These are phyloP conservation scores for Varanus komodoensis DNA, from an alignment of 2,113 vertebrate species.

Conservation along the genomic window DNA sequence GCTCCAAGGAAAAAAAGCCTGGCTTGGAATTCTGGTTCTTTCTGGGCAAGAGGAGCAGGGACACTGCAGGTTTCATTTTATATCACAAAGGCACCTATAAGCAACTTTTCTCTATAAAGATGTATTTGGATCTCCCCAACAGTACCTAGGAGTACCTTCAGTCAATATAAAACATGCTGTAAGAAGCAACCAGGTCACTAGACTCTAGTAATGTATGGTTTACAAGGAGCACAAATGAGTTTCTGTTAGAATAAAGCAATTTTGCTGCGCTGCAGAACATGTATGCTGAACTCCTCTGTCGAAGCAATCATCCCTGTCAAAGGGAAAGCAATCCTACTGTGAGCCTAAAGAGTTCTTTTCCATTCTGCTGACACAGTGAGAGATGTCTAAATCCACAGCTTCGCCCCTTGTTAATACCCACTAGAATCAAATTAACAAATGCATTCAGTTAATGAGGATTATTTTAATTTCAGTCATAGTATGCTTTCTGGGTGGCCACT, in stretches of 20 bases:
- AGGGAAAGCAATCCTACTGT: constrained; percentile 7
- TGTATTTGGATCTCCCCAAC: too few species aligned
- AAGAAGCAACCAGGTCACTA: background rate
- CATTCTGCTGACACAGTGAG: constrained; percentile 11
- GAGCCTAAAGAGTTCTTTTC: constrained; percentile 32
- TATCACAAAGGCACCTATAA: too few species aligned
- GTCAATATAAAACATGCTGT: background rate
- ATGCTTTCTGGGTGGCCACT: background rate
- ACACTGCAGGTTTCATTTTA: too few species aligned
- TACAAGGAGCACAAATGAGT: background rate
- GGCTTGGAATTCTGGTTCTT: too few species aligned
- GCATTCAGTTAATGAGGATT: constrained; percentile 7
- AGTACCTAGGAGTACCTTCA: background rate
- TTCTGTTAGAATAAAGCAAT: constrained; percentile 16
- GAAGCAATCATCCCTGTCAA: constrained; percentile 31
- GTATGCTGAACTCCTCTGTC: background rate
- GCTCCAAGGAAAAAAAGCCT: too few species aligned
- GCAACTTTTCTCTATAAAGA: too few species aligned
- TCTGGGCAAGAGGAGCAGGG: too few species aligned
- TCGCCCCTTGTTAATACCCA: constrained; percentile 30
- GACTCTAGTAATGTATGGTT: background rate
- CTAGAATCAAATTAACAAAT: constrained; percentile 19
- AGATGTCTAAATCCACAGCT: constrained; percentile 24
- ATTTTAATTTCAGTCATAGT: constrained; percentile 11
- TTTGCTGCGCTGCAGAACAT: background rate